phyloP scores from a whole-genome alignment of 2,888 invertebrate genomes.

The Hemaris fuciformis region DNA sequence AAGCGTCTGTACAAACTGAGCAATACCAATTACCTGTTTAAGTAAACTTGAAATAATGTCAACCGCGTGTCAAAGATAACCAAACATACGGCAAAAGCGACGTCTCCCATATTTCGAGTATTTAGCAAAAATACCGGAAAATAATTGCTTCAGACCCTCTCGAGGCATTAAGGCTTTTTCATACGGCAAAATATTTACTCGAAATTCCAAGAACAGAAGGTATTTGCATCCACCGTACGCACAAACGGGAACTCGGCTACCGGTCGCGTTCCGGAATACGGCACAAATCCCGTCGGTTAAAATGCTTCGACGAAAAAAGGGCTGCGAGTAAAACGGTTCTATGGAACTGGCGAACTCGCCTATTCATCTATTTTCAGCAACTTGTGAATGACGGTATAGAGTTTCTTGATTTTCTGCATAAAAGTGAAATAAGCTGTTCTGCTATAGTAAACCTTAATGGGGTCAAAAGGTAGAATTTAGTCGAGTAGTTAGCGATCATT shows the following conservation, averaged over 20 bases:
- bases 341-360: neutral
- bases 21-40: no score
- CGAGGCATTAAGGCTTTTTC: conserved; percentile 1
- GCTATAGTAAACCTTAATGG: no score
- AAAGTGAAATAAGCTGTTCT: no score
- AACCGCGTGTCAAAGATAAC: neutral
- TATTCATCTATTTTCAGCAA: neutral
- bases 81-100: neutral
- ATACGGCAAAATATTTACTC: conserved; percentile 5
- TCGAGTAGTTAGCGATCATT: no score
- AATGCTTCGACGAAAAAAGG: neutral
- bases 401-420: neutral
- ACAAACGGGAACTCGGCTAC: conserved; percentile 28
- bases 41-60: no score
- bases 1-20: no score
- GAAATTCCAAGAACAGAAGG: conserved; percentile 28
- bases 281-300: neutral
- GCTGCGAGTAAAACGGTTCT: neutral
- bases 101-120: neutral
- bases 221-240: conserved; percentile 23
- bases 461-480: no score
- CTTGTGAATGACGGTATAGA: neutral
- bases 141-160: neutral
- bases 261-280: conserved; percentile 16
- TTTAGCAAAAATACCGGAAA: neutral